Base-by-base conservation (phyloP, 37 sponge, comb jelly and placozoan species). In the Theonella swinhoei region DNA sequence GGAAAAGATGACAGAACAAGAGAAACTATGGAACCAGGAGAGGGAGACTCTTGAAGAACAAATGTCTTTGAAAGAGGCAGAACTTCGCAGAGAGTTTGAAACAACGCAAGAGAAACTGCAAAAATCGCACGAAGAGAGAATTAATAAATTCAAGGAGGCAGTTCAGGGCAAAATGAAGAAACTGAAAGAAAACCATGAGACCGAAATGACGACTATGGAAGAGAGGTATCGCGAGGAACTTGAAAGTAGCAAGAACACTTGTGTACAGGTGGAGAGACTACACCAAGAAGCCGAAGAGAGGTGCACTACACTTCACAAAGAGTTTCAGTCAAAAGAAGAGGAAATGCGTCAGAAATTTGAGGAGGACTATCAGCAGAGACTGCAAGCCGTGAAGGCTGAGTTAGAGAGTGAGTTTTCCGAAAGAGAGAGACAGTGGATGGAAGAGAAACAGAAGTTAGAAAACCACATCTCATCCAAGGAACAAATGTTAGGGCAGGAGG, bases 91-190 rank as follows among this genome's bases (percentile, higher is more conserved):
- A 19, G 68, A 66, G 68, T 66, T 66, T 30, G 31, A 66, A 29
- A 29, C 31, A 8, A 19, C 7, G 68, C 68, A 19, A 19, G n/a
- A 47, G 14, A 47, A 47, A 47, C 33, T 76, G 59, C 77, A 64
- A 61, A 72, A 89, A 71, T 34, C 79, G 2, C 78, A 86, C 80
- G 54, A 85, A 35, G 77, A 87, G 33, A 75, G 82, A 64, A 24
- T 91, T 3, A 58, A 64, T 9, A 65, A 77, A 38, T n/a, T 91
- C 61, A 83, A 77, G 75, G 34, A 73, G 28, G 25, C 41, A 32
- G 68, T 79, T 24, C 68, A 72, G 42, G 33, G 37, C 30, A 72
- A 85, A 28, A 36, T 80, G 39, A 40, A 65, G 26, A 20, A 37
- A 29, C 25, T 90, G 60, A 64, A 85, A 40, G 86, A 79, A 22